Percentiles rank a stretch among this genome's conserved stretches.
These are phyloP conservation scores for Chironomus tentans DNA, from an alignment of 2,888 invertebrate species.

Conservation along the genomic window DNA sequence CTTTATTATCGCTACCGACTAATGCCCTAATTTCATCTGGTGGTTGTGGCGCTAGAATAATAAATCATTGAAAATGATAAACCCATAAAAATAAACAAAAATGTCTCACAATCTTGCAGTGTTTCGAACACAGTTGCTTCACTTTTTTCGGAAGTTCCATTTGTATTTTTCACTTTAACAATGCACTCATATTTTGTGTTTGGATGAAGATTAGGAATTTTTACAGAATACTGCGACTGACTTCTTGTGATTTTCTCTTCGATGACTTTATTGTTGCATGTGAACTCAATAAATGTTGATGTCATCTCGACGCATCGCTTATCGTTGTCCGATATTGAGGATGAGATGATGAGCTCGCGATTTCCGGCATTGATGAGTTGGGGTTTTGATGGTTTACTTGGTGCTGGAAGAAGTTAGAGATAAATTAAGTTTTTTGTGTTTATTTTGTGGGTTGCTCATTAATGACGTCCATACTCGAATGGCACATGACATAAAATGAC, in stretches of 20 bases:
- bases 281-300: neutral
- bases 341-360: neutral
- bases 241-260: neutral
- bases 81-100: neutral
- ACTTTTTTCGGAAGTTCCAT: neutral
- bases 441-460: no score
- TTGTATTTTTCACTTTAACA: neutral
- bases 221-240: neutral
- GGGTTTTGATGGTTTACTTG: neutral
- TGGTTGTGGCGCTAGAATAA: slow-evolving; percentile 5
- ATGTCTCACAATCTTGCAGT: neutral
- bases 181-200: neutral
- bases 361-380: neutral
- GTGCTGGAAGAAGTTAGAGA: neutral
- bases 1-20: neutral
- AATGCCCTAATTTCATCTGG: neutral
- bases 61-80: neutral
- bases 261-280: neutral
- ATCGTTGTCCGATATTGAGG: neutral
- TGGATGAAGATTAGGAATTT: neutral
- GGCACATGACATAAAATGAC: no score
- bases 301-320: neutral
- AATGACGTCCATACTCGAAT: no score
- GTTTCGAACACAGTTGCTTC: neutral
- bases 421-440: neutral